Evolutionary conservation across 2,888 invertebrate species (phyloP), one percentile per base, ranked within the genome.

Genomic region (Drosophila conformis): DNA sequence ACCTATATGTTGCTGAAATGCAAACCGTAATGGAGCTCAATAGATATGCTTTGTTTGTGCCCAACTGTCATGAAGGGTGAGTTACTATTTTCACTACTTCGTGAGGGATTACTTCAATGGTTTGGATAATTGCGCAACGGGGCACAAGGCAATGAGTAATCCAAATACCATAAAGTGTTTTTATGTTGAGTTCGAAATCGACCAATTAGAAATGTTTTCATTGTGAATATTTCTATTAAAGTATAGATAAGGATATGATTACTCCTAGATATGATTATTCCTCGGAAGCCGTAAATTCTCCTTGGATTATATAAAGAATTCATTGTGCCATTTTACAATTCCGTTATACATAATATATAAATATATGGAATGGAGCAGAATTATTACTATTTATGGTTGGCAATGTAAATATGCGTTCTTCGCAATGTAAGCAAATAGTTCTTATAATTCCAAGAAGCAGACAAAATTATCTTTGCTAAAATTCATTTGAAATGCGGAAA

Each of bases 21-120:
- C 72, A 83, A 80, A 73, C 80, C 80, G 70, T 79, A 85, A 84
- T 80, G 64, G 76, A 69, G 72, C 75, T 89, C 86, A 89, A 89
- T 87, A 87, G 72, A 85, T 68, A 70, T 66, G 70, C 89, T 76
- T 89, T 83, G 89, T 84, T 71, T 59, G 61, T 46, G 59, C 25
- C 57, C 15, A 29, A 31, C 21, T 35, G 29, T 40, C 13, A 13
- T 31, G 38, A 10, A 31, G 25, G 38, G 46, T 21, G 13, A 27
- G 4, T 8, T 29, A 51, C 36, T 54, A 54, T 36, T 35, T 31
- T 21, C 29, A 31, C 21, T 25, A 29, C 10, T 25, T 25, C 10
- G 38, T 4, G 7, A 10, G 63, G 71, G 56, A 35, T 11, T 18
- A n/a, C 29, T 36, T 48, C 31, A n/a, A 27, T 48, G 2, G 51